phyloP scores from a whole-genome alignment of 2,797 vertebrate genomes.

The Austrolebias charrua region DNA sequence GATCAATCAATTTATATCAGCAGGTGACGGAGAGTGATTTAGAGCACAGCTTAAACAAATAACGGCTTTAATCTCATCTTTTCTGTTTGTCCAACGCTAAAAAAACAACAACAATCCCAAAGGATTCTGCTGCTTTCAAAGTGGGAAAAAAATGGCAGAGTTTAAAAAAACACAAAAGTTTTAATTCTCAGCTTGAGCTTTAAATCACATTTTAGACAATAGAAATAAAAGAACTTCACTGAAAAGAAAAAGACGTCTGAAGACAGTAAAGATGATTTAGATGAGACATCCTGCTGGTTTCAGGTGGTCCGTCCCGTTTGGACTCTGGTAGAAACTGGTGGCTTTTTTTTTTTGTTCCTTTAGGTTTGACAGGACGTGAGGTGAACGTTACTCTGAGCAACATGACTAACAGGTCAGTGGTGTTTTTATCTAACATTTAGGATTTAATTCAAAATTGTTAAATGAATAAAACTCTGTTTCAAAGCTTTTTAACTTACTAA shows the following conservation, averaged over 20 bases:
- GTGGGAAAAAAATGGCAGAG: neutral
- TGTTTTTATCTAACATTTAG: neutral
- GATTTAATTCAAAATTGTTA: neutral
- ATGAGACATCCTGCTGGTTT: slow-evolving; percentile 11
- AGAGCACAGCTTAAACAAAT: no score
- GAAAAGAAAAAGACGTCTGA: slow-evolving; percentile 8
- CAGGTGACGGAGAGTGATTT: no score
- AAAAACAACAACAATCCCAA: slow-evolving; percentile 3
- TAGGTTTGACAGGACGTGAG: slow-evolving; percentile 18
- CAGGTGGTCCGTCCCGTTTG: slow-evolving; percentile 25
- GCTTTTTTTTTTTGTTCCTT: slow-evolving; percentile 43
- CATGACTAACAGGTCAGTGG: slow-evolving; percentile 16
- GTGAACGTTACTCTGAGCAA: slow-evolving; percentile 35
- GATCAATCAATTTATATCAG: no score
- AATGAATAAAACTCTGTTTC: slow-evolving; percentile 3
- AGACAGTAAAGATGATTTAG: neutral
- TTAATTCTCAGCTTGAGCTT: slow-evolving; percentile 23
- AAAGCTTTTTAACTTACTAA: neutral
- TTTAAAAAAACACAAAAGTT: neutral
- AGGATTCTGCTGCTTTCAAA: neutral
- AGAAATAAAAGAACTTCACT: slow-evolving; percentile 13
- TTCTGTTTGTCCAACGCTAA: slow-evolving; percentile 10
- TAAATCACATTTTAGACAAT: slow-evolving; percentile 30
- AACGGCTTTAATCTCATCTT: slow-evolving; percentile 59
- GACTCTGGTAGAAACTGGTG: slow-evolving; percentile 28